Evolutionary conservation across 2,888 invertebrate genomes (phyloP), one percentile per base, ranked within the genome.

Genomic region (Lutraria lutraria): DNA sequence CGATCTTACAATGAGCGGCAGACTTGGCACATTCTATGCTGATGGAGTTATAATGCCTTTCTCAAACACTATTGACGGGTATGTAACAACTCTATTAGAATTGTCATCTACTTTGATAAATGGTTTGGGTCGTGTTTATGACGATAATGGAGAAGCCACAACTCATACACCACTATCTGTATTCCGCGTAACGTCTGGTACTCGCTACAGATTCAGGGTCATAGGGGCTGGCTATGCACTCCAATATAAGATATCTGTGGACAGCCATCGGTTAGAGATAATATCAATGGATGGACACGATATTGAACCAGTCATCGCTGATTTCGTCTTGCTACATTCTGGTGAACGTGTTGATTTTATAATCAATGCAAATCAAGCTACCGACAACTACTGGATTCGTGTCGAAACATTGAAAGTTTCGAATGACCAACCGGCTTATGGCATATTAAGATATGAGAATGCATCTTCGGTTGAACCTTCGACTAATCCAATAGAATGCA

Each of bases 301-400:
- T 19, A 81, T 94, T 21, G 92, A 91, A 84, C 93, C 94, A 0
- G 43, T 92, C 8, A 43, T 34, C 12, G 91, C 87, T 2, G 94
- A 95, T 31, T 92, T 88, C 3, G 76, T 95, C 34, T 89, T 94
- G 4, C 90, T 95, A 52, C 93, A 93, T 88, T 92, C 94, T 12
- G 96, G 95, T 0, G 95, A 96, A 88, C 90, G 94, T 29, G 92
- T 91, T 81, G 95, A 96, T 88, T 93, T 96, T 80, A 89, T 94
- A 15, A 68, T 96, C 0, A 83, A 52, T 12, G 93, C 95, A 12
- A 91, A 93, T 79, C 85, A 94, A 72, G 25, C 81, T 1, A 86
- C 90, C 0, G 93, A 83, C 0, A 94, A 94, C 81, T 96, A 95
- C 86, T 95, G 95, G 95, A 92, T 96, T 4, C 83, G 95, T 8